Base-by-base conservation (phyloP, 2,888 invertebrate species). In the Gnatocerus cornutus region DNA sequence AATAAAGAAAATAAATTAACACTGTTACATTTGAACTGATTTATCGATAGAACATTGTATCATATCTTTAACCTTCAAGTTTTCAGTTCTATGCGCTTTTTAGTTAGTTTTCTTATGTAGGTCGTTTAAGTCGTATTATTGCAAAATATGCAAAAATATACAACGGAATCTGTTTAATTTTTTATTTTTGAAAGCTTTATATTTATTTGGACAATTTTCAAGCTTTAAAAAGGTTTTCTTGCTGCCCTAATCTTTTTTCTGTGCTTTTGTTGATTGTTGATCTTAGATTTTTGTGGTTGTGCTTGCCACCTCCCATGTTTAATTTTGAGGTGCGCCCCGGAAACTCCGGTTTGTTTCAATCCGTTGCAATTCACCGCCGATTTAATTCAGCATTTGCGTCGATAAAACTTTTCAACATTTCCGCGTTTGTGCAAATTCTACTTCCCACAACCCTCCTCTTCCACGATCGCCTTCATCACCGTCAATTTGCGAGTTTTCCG, bases 41-140 rank as follows among this genome's bases (percentile, higher is more conserved):
- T n/a, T n/a, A n/a, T n/a, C n/a, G n/a, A n/a, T n/a, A n/a, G 81
- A 92, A 90, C 14, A 92, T 85, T 69, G 91, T n/a, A n/a, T 90
- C 14, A 90, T 90, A 77, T 92, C 92, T 4, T 88, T 89, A 0
- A 92, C 90, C 70, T 92, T 84, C 16, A 92, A 81, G 63, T 87
- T 87, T 12, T 83, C 80, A 1, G 91, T 82, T 0, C 91, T 91
- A 69, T 89, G 86, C 4, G 91, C 90, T 73, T 85, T 85, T 3
- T 93, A 83, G 76, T 33, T 91, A 85, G 0, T 88, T 85, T 79
- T 91, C 89, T n/a, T n/a, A n/a, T n/a, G n/a, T n/a, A n/a, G n/a
- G n/a, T n/a, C n/a, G n/a, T n/a, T n/a, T n/a, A n/a, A n/a, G n/a
- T n/a, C n/a, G n/a, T n/a, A n/a, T n/a, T n/a, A n/a, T n/a, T n/a